phyloP scores from a whole-genome alignment of 2,797 vertebrate species.

The Falco columbarius region DNA sequence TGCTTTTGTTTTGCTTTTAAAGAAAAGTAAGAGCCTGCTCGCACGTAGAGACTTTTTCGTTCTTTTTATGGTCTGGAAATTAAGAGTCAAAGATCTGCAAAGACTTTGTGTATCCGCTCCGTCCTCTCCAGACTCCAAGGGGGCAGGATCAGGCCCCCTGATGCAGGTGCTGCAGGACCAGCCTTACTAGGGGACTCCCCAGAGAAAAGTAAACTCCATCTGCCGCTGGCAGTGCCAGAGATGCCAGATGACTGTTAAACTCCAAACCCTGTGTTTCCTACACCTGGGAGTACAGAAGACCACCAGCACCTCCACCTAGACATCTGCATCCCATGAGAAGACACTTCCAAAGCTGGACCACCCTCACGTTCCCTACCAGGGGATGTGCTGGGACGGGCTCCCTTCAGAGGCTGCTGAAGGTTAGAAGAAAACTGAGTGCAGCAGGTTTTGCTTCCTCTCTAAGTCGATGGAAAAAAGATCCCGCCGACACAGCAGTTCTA shows the following conservation, averaged over 20 bases:
- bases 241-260: neutral
- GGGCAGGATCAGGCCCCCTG: neutral
- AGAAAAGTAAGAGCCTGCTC: neutral
- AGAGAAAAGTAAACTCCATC: neutral
- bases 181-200: neutral
- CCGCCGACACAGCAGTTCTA: conserved; percentile 3
- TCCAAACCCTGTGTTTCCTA: neutral
- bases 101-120: rapidly evolving
- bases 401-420: neutral
- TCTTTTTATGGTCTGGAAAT: neutral
- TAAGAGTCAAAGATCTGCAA: neutral
- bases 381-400: neutral
- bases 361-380: neutral
- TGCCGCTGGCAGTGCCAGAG: neutral
- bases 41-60: rapidly evolving
- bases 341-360: neutral
- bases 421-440: conserved; percentile 15
- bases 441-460: conserved; percentile 50
- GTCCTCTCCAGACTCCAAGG: neutral
- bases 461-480: neutral
- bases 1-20: neutral
- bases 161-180: neutral
- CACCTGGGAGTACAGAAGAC: neutral
- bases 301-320: neutral
- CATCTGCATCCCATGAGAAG: neutral